A percentile compares a stretch with the other conserved stretches of the same genome.
Evolutionary conservation across 2,113 vertebrate species (phyloP).

Genomic region (Salvelinus alpinus): DNA sequence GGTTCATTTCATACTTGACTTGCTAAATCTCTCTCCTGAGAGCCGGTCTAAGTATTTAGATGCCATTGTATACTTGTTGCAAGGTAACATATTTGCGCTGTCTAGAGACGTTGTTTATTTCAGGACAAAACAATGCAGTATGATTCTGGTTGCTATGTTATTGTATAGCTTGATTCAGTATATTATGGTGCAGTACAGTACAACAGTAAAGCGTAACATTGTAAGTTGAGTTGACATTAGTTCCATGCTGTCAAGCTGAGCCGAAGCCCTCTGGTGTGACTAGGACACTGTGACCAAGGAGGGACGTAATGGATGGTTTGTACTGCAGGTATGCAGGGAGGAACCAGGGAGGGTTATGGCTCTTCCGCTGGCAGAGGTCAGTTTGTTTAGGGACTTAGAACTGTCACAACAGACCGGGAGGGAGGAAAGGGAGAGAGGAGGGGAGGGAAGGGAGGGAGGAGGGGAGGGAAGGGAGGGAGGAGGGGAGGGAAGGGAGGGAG

Average conservation of each 20-base stretch:
- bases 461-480: background rate
- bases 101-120: slow-evolving; percentile 21
- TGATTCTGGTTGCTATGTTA: slow-evolving; percentile 14
- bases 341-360: slow-evolving; percentile 63
- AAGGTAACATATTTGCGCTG: slow-evolving; percentile 13
- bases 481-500: too few relatives aligned
- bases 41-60: slow-evolving; percentile 29
- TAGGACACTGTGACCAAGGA: slow-evolving; percentile 22
- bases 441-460: too few relatives aligned
- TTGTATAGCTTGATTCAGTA: background rate
- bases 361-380: slow-evolving; percentile 55
- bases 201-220: too few relatives aligned
- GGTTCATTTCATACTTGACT: slow-evolving; percentile 35
- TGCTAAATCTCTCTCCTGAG: slow-evolving; percentile 41
- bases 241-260: background rate
- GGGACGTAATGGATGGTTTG: slow-evolving; percentile 21
- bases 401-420: slow-evolving; percentile 53
- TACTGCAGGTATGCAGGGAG: slow-evolving; percentile 24
- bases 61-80: slow-evolving; percentile 42
- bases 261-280: slow-evolving; percentile 23
- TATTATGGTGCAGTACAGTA: background rate
- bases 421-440: background rate
- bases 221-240: too few relatives aligned
- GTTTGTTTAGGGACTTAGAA: slow-evolving; percentile 62
- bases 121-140: slow-evolving; percentile 18